Conservation (phyloP, 2,113 vertebrate genomes). For the Hemicordylus capensis region DNA sequence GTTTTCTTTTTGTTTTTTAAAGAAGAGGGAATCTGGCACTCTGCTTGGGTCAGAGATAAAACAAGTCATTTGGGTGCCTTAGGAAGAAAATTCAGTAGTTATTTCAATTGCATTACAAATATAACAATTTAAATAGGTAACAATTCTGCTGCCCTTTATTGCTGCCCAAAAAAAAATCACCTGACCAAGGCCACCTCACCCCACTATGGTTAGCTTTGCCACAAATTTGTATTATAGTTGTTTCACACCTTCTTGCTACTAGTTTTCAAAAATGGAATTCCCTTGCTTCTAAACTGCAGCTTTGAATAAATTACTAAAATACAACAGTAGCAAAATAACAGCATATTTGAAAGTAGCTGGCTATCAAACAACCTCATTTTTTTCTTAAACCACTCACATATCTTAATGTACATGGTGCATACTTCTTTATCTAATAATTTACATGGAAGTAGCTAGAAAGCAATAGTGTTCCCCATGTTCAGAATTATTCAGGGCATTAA, state of each 20-base stretch:
- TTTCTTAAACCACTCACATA: neutral
- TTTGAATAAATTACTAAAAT: neutral
- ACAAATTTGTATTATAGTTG: neutral
- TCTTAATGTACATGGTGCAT: neutral
- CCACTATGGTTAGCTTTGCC: no score
- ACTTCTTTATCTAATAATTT: neutral
- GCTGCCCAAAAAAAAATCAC: neutral
- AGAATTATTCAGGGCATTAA: neutral
- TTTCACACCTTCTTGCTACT: neutral
- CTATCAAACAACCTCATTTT: neutral
- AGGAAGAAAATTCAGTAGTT: neutral
- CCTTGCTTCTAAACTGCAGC: neutral
- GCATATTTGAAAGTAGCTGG: no score
- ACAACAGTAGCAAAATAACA: neutral
- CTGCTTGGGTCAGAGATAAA: neutral
- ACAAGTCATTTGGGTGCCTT: neutral
- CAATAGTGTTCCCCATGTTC: neutral
- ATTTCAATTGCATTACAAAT: neutral
- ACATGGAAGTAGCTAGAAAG: neutral
- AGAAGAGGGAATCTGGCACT: neutral
- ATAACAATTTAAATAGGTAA: neutral
- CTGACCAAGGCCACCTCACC: neutral
- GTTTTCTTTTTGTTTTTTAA: neutral
- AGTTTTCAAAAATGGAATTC: neutral
- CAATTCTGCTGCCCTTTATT: neutral